Evolutionary conservation across 2,113 vertebrate genomes (phyloP).

Genomic region (Sinocyclocheilus rhinocerous): DNA sequence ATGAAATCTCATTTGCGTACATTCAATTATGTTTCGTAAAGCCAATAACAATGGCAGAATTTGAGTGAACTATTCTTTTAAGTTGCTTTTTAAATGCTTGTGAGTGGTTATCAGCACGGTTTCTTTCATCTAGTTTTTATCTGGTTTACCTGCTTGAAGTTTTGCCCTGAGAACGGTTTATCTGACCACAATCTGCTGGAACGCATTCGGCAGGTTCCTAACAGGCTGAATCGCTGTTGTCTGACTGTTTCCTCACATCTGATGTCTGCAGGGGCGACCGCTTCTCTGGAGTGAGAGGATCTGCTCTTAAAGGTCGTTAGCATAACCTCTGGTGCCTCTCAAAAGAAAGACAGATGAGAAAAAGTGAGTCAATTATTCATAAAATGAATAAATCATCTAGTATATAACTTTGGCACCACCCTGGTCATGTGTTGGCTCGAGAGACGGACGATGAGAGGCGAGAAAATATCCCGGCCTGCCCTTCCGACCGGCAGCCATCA

Average conservation of each 20-base stretch:
- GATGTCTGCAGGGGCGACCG: constrained; percentile 8
- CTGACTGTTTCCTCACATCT: constrained; percentile 2
- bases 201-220: constrained; percentile 8
- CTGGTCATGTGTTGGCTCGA: constrained; percentile 16
- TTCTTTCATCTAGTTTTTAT: neutral
- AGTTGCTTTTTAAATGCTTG: neutral
- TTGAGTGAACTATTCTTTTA: neutral
- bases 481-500: constrained; percentile 40
- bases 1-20: neutral
- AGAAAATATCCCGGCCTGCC: constrained; percentile 28
- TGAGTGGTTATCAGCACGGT: neutral
- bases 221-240: constrained; percentile 11
- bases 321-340: constrained; percentile 45
- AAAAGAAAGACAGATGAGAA: constrained; percentile 36
- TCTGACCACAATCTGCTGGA: neutral
- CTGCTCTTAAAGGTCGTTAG: constrained; percentile 35
- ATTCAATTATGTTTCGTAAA: neutral
- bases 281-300: constrained; percentile 1
- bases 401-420: constrained; percentile 31
- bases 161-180: neutral
- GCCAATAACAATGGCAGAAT: neutral
- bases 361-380: constrained; percentile 58
- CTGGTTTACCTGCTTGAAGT: neutral
- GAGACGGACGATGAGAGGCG: constrained; percentile 29
- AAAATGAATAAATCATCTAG: constrained; percentile 51